Base-by-base conservation (phyloP, 2,888 invertebrate species). In the Phyllotreta cruciferae region DNA sequence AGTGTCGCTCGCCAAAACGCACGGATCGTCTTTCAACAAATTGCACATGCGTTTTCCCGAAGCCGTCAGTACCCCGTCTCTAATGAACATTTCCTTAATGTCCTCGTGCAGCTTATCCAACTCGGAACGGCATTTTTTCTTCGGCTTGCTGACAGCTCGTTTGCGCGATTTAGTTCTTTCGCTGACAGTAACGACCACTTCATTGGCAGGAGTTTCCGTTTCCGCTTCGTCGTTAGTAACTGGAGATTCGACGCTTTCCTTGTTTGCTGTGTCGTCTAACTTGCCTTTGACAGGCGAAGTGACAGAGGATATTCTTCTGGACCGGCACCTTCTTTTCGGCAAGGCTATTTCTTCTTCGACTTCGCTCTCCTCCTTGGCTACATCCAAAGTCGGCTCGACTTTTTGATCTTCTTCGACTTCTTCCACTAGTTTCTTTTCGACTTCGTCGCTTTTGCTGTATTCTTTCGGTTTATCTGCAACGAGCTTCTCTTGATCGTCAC, bases 1-100 rank as follows among this genome's bases (percentile, higher is more conserved):
- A 6, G 60, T 47, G 24, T 38, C 57, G 3, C 50, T 14, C 14
- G 61, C 39, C 45, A 76, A 58, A 13, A 67, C 73, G 45, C 68
- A 70, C 10, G 73, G 72, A 66, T 75, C 75, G 37, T 73, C 69
- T 63, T 75, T 77, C 44, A 86, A 82, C 58, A 87, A 75, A 52
- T 87, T 84, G 74, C 89, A 90, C 83, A 86, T 86, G 68, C 90
- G 81, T 73, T 87, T 85, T 8, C 89, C 89, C 1, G 86, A 86
- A 9, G 87, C 85, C 56, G 86, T 85, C 34, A 88, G 77, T 1
- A 89, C 85, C 36, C 86, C 88, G 67, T 88, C 85, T 68, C 85
- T 83, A 57, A 88, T 86, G 73, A 88, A 88, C 86, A 89, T 89
- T 73, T 90, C 89, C 70, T 87, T 85, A 44, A 90, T 86, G 70